Evolutionary conservation across 2,797 vertebrate species (phyloP).

Genomic region (Poeciliopsis infans): DNA sequence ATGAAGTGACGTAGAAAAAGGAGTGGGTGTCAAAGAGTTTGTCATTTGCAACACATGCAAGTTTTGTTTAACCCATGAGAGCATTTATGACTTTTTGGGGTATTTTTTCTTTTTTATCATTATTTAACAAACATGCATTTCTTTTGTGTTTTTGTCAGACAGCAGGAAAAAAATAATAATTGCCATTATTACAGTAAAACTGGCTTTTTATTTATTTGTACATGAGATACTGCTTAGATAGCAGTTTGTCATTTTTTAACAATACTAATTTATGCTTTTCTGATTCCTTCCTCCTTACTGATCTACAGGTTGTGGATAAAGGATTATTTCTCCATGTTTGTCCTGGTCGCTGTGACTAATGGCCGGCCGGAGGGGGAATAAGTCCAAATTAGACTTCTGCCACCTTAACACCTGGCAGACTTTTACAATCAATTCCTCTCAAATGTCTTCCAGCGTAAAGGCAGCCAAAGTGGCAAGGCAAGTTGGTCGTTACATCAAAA

Average conservation of each 20-base stretch:
- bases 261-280: background rate
- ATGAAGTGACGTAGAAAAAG: background rate
- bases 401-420: background rate
- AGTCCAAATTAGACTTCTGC: background rate
- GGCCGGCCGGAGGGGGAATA: background rate
- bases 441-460: background rate
- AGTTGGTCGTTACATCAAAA: background rate
- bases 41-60: background rate
- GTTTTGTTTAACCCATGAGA: background rate
- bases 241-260: background rate
- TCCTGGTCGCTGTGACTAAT: background rate
- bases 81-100: background rate
- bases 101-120: background rate
- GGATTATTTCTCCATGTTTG: background rate
- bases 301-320: background rate
- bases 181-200: background rate
- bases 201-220: background rate
- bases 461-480: background rate
- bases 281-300: background rate
- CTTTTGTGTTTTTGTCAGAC: background rate
- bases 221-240: background rate
- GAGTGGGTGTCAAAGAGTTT: background rate
- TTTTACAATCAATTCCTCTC: background rate
- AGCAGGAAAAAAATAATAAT: background rate
- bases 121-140: background rate